Base-by-base conservation (phyloP, 2,797 vertebrate genomes). In the Aphelocoma californica region DNA sequence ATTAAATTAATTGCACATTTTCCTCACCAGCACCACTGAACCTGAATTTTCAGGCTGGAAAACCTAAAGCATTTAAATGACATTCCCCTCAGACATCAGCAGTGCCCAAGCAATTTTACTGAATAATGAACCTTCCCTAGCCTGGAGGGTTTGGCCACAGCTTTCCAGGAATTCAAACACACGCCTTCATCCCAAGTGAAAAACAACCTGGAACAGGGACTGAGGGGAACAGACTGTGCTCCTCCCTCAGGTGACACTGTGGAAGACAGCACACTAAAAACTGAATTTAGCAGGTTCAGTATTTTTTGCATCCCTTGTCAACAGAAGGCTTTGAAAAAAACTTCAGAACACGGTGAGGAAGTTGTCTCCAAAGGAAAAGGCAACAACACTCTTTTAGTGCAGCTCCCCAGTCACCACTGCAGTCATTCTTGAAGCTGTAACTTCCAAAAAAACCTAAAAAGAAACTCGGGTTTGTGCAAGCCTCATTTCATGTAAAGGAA, bases 291-390 rank as follows among this genome's bases (percentile, higher is more conserved):
- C 79, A 92, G 62, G 62, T 78, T 94, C 51, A 56, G 86, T 38
- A 51, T 93, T 94, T 93, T 69, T 54, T 79, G 45, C 34, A 53
- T 80, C 95, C 65, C 74, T 90, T 83, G 86, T 94, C 92, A 96
- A 81, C 95, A 86, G 74, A 72, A 73, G 48, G 77, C 87, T 96
- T 91, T 90, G 15, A 40, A 82, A 65, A 53, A 71, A 25, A 67
- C 38, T 78, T 51, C 45, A 83, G 48, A 81, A 53, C 78, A 74
- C 2, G 11, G 83, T 66, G 42, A 87, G 34, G 77, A 58, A 40
- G 60, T 44, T 15, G 21, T 66, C 89, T 95, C 88, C 81, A 87
- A 96, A 95, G 84, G 67, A 81, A 81, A 88, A 88, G 82, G 81
- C 81, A 95, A 58, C 89, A 85, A 57, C 53, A 78, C 48, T 85